These are phyloP conservation scores for Forbesichthys papilliferus DNA, from an alignment of 2,113 vertebrate species.

Conservation along the genomic window DNA sequence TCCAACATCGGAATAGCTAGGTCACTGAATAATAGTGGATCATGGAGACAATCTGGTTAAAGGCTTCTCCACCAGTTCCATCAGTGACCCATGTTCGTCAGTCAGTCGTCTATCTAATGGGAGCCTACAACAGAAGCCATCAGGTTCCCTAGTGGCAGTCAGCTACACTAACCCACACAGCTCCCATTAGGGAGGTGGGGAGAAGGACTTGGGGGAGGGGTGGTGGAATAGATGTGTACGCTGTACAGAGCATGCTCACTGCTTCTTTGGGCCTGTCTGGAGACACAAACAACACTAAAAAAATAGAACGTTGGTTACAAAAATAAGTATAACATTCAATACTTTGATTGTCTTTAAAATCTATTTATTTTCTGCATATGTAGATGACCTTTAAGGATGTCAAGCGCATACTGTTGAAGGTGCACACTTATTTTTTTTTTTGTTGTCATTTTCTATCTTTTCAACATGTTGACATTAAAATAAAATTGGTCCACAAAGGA, in stretches of 20 bases:
- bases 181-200: slow-evolving; percentile 47
- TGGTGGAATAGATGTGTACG: slow-evolving; percentile 75
- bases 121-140: slow-evolving; percentile 43
- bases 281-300: slow-evolving; percentile 93
- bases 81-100: slow-evolving; percentile 17
- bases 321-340: slow-evolving; percentile 99
- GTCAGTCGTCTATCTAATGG: slow-evolving; percentile 48
- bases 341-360: slow-evolving; percentile 98
- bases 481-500: slow-evolving; percentile 96
- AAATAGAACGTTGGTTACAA: slow-evolving; percentile 93
- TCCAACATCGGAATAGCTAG: too few species aligned
- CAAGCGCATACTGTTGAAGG: slow-evolving; percentile 89
- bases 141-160: slow-evolving; percentile 38
- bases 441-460: slow-evolving; percentile 48
- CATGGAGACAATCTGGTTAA: background rate
- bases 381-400: slow-evolving; percentile 91
- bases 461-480: slow-evolving; percentile 85
- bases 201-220: slow-evolving; percentile 47
- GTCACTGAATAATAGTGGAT: too few species aligned
- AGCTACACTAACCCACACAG: slow-evolving; percentile 51
- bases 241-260: slow-evolving; percentile 88
- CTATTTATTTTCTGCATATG: slow-evolving; percentile 92
- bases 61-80: slow-evolving; percentile 31
- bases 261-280: slow-evolving; percentile 86
- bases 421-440: slow-evolving; percentile 80